phyloP scores from a whole-genome alignment of 2,888 invertebrate genomes.

The Holacanthella duospinosa region DNA sequence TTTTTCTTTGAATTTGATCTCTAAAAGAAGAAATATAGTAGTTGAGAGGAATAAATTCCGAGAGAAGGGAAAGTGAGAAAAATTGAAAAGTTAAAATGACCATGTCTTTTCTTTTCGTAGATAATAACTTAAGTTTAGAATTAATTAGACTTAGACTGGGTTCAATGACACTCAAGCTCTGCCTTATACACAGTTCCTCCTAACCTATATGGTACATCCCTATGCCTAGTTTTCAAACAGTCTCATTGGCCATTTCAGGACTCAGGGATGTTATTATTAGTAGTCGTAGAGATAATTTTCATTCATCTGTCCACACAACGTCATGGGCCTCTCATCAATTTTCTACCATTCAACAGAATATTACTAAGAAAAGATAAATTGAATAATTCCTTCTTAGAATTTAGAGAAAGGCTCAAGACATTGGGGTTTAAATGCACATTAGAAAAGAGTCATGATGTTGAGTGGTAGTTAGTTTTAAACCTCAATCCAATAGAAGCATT shows the following conservation, averaged over 20 bases:
- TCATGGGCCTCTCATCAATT: not conserved
- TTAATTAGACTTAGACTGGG: constrained; percentile 5
- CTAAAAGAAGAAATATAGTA: not conserved
- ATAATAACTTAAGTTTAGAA: not conserved
- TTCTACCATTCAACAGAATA: not conserved
- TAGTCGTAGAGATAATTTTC: no score
- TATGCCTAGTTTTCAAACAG: no score
- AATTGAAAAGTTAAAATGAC: not conserved
- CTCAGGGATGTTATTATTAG: no score
- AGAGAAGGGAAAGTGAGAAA: not conserved
- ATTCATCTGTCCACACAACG: not conserved
- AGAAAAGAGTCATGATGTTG: not conserved
- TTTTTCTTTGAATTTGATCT: no score
- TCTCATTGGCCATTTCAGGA: no score
- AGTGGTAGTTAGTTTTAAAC: no score
- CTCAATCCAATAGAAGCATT: no score
- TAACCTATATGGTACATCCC: no score
- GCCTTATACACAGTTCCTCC: not conserved
- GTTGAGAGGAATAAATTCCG: not conserved
- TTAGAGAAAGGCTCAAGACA: not conserved
- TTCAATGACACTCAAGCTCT: constrained; percentile 9
- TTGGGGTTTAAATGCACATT: not conserved
- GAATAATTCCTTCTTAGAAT: not conserved
- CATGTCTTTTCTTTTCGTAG: not conserved
- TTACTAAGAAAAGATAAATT: not conserved